Evolutionary conservation across 2,113 vertebrate species (phyloP), one percentile per base, ranked within the genome.

Genomic region (Pygoscelis antarcticus): DNA sequence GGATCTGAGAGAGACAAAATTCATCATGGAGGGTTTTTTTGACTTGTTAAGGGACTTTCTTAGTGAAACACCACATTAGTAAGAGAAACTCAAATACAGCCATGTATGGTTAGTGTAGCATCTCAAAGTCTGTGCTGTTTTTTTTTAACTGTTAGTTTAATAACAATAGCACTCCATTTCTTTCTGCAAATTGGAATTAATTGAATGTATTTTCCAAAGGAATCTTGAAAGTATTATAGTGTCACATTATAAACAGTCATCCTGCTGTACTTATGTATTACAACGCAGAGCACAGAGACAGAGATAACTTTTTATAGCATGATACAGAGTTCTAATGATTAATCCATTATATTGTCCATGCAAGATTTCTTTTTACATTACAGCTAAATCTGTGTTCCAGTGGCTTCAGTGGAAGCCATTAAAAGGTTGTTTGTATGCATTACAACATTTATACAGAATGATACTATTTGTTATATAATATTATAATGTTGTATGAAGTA

Each of bases 321-420:
- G 80, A 96, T 81, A 94, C 29, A 90, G 49, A 90, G 70, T 87
- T 92, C 82, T 96, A 96, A 92, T 90, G 88, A 97, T 89, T 87
- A 97, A 96, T 96, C 83, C 80, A 89, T 96, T 96, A 90, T 91
- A 69, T 66, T 96, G 60, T 68, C 78, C 89, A 97, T 64, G 71
- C 82, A 94, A 95, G 85, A 95, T 87, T 97, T 97, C 81, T 38
- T 97, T 96, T 97, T 91, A 93, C 77, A 92, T 96, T 96, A 90
- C 44, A 95, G 55, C 46, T 96, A 95, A 86, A 79, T 42, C 60
- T 93, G 57, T 81, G 75, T 75, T 95, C 60, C 74, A 93, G 81
- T 55, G 95, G 79, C 57, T 96, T 94, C 93, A 95, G 80, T 96
- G 42, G 34, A 97, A 97, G 32, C 64, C 81, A 87, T 96, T 96